Conservation (phyloP, 2,113 vertebrate genomes). For the Nothobranchius kuhntae region DNA sequence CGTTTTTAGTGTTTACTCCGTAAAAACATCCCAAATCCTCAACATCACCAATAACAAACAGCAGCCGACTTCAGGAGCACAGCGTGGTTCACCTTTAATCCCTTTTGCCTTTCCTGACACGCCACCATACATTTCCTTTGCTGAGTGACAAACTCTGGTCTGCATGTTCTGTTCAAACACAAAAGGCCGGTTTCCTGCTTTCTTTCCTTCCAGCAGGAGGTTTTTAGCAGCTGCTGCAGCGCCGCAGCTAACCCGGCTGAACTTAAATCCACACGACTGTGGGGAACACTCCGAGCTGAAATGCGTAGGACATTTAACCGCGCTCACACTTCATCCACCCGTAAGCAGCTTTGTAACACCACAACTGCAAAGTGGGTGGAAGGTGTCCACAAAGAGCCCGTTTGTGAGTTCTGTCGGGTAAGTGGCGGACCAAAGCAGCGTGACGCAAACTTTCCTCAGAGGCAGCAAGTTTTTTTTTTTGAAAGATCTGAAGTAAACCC, state of each 20-base stretch:
- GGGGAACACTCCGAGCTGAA: slow-evolving; percentile 11
- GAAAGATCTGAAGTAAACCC: not conserved
- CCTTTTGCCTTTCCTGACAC: too few species aligned
- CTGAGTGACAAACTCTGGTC: too few species aligned
- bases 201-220: not conserved
- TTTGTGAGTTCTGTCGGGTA: not conserved
- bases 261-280: slow-evolving; percentile 6
- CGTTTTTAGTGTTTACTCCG: too few species aligned
- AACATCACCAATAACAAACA: too few species aligned
- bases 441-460: too few species aligned
- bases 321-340: slow-evolving; percentile 36
- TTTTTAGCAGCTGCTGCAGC: slow-evolving; percentile 2
- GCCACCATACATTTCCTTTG: too few species aligned
- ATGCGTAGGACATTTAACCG: not conserved
- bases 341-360: slow-evolving; percentile 34
- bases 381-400: slow-evolving; percentile 17
- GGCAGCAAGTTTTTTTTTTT: not conserved
- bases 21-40: too few species aligned
- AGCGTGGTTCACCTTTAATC: too few species aligned
- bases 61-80: too few species aligned
- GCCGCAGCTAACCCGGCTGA: not conserved
- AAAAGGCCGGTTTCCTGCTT: not conserved
- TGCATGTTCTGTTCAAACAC: not conserved
- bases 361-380: slow-evolving; percentile 44
- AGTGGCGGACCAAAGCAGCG: not conserved